Base-by-base conservation (phyloP, 2,888 invertebrate genomes). In the Peribatodes rhomboidaria region DNA sequence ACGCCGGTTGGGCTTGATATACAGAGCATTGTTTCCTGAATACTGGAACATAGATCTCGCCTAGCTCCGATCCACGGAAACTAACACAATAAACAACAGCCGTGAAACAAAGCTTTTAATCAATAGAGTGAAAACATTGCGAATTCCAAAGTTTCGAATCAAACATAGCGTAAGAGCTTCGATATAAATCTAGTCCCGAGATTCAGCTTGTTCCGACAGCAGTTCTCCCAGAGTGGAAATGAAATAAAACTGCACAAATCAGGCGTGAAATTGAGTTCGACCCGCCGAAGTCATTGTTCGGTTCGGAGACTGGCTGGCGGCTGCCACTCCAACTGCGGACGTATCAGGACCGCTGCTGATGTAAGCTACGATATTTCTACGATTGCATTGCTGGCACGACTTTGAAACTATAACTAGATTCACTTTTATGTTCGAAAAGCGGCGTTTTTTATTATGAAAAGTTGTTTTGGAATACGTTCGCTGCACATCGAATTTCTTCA, bases 251-350 rank as follows among this genome's bases (percentile, higher is more conserved):
- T 84, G 82, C 82, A 87, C 86, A 90, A 90, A 92, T 90, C 90
- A 90, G 89, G 89, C 92, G 91, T 92, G 90, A 92, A 92, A 92
- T 92, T 89, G 91, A 89, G 85, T 91, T 90, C 86, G 85, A 85
- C 77, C 85, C 84, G 78, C 83, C 82, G 79, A 84, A 87, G 86
- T 84, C 85, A 86, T 86, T 87, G 87, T 87, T 81, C 83, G 84
- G 73, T 77, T 78, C 80, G 81, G 79, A 77, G 82, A 81, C 76
- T 78, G 76, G 73, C 80, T 82, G 85, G 83, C 84, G 83, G 59
- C 63, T 71, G 71, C 68, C 67, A 70, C 67, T 61, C 71, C 65
- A 66, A 57, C 65, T 42, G 50, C 63, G 63, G 73, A 73, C 73
- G 66, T 78, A 78, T 76, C 74, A 64, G 69, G 71, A 77, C 68